Conservation (phyloP, 2,113 vertebrate genomes). For the Uria aalge region DNA sequence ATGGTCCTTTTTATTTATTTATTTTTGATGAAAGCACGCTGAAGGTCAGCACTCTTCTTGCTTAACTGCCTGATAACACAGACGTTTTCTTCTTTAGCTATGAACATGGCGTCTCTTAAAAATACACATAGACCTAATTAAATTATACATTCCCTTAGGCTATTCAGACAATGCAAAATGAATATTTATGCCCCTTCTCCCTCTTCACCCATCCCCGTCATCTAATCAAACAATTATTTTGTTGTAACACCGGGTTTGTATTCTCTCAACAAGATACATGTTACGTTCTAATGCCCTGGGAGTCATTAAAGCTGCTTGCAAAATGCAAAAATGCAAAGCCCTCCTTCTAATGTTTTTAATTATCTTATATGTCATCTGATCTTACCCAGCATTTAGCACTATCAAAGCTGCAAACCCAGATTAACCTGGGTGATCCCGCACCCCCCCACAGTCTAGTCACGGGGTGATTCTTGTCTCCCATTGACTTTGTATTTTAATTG, state of each 20-base stretch:
- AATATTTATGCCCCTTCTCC: conserved; percentile 7
- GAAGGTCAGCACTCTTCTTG: background rate
- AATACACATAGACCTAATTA: conserved; percentile 18
- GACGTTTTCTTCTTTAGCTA: conserved; percentile 19
- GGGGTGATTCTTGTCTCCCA: background rate
- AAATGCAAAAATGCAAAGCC: conserved; percentile 39
- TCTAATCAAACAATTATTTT: conserved; percentile 50
- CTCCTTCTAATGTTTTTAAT: conserved; percentile 50
- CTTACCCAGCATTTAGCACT: background rate
- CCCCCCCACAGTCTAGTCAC: background rate
- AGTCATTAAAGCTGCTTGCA: conserved; percentile 56
- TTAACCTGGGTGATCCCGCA: background rate
- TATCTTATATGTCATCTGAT: background rate
- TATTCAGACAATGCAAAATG: background rate
- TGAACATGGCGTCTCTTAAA: background rate
- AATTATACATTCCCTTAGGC: conserved; percentile 15
- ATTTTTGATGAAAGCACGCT: background rate
- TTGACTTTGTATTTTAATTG: conserved; percentile 21
- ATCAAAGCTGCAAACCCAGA: background rate
- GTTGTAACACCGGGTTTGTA: conserved; percentile 1
- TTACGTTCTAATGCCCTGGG: background rate
- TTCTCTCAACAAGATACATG: conserved; percentile 29
- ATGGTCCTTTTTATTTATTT: background rate
- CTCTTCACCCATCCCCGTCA: background rate
- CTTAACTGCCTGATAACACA: background rate